phyloP scores from a whole-genome alignment of 2,113 vertebrate species.

The Maylandia zebra region DNA sequence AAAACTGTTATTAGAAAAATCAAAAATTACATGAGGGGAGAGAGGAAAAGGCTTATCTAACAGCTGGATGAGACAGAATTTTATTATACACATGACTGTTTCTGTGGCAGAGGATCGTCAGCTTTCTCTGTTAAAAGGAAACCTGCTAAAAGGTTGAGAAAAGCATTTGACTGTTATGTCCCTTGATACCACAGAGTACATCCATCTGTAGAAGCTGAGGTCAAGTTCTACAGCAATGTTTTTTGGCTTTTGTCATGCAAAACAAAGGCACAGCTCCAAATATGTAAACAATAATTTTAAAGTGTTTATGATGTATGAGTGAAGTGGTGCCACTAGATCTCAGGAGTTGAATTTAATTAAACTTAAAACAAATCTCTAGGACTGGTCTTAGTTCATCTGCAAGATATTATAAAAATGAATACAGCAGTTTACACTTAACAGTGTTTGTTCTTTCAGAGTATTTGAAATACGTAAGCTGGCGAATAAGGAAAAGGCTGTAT shows the following conservation, averaged over 20 bases:
- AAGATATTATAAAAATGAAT: not conserved
- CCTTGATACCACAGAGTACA: not conserved
- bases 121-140: not conserved
- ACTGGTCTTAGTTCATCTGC: not conserved
- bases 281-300: not conserved
- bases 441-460: not conserved
- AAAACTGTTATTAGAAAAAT: not conserved
- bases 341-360: not conserved
- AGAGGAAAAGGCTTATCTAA: not conserved
- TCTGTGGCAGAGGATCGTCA: not conserved
- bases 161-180: not conserved
- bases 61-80: not conserved
- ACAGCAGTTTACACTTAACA: not conserved
- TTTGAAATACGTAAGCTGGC: not conserved
- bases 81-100: not conserved
- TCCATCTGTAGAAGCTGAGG: not conserved
- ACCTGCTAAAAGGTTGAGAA: not conserved
- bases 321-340: not conserved
- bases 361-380: not conserved
- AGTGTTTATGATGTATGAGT: not conserved
- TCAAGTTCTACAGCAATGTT: not conserved
- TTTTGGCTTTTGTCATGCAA: not conserved
- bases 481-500: not conserved
- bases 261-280: not conserved
- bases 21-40: not conserved